phyloP scores from a whole-genome alignment of 2,113 vertebrate genomes.

The Salvelinus sp. region DNA sequence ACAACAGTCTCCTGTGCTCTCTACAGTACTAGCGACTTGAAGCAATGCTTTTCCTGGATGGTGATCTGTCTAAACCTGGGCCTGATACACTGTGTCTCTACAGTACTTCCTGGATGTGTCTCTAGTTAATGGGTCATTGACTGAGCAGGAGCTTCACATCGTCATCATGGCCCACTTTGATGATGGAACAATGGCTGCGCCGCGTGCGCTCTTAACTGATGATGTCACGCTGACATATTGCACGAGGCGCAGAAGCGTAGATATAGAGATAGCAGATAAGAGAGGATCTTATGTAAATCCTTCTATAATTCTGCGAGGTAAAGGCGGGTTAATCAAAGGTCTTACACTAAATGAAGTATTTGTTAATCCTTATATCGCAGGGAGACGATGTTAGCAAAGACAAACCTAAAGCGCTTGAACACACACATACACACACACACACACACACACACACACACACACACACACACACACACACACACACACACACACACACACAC shows the following conservation, averaged over 20 bases:
- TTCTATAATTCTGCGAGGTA: constrained; percentile 14
- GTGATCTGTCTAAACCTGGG: constrained; percentile 52
- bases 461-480: constrained; percentile 3
- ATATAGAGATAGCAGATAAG: constrained; percentile 7
- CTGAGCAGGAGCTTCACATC: not conserved
- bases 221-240: not conserved
- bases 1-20: too few species aligned
- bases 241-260: not conserved
- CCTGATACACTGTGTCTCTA: not conserved
- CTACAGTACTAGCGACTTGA: too few species aligned
- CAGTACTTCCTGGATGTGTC: constrained; percentile 12
- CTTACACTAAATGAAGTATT: constrained; percentile 32
- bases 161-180: constrained; percentile 17
- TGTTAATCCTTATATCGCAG: constrained; percentile 62
- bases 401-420: not conserved
- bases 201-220: not conserved
- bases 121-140: constrained; percentile 35
- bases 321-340: constrained; percentile 51
- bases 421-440: constrained; percentile 5
- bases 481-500: not conserved
- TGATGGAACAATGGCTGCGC: not conserved
- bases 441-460: not conserved
- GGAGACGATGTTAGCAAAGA: constrained; percentile 45
- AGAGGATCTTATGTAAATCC: constrained; percentile 25
- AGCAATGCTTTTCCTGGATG: too few species aligned